These are phyloP conservation scores for Caenorhabditis sulstoni DNA, from an alignment of 2,888 invertebrate species.

Conservation along the genomic window DNA sequence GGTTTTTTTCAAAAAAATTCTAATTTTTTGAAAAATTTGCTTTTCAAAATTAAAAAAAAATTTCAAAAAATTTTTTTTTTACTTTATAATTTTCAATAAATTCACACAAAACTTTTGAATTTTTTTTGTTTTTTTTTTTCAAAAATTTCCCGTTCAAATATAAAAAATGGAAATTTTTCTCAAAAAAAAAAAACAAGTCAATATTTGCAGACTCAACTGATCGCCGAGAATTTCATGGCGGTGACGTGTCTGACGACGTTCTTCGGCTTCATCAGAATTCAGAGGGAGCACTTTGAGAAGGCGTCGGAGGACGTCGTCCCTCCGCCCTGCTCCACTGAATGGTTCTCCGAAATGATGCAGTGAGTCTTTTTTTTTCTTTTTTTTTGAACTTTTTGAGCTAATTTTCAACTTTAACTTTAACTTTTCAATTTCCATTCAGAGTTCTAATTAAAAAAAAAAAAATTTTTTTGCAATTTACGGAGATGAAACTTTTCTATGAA, in stretches of 20 bases:
- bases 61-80: no score
- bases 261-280: constrained; percentile 36
- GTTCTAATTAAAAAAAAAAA: no score
- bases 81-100: no score
- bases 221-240: constrained; percentile 42
- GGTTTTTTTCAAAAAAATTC: no score
- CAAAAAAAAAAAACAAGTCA: background rate
- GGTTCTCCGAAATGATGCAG: constrained; percentile 29
- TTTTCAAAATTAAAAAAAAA: no score
- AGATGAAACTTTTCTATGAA: no score
- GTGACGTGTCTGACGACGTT: constrained; percentile 21
- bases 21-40: no score
- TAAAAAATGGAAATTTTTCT: background rate
- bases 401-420: no score
- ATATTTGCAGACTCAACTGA: constrained; percentile 30
- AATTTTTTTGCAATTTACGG: no score
- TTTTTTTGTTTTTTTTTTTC: background rate
- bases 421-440: no score
- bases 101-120: no score
- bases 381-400: no score
- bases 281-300: constrained; percentile 29
- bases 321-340: constrained; percentile 18
- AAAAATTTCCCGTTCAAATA: background rate
- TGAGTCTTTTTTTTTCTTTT: constrained; percentile 16
- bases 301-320: constrained; percentile 13